These are phyloP conservation scores for Mercenaria mercenaria DNA, from an alignment of 1,140 invertebrate genomes.

Conservation along the genomic window DNA sequence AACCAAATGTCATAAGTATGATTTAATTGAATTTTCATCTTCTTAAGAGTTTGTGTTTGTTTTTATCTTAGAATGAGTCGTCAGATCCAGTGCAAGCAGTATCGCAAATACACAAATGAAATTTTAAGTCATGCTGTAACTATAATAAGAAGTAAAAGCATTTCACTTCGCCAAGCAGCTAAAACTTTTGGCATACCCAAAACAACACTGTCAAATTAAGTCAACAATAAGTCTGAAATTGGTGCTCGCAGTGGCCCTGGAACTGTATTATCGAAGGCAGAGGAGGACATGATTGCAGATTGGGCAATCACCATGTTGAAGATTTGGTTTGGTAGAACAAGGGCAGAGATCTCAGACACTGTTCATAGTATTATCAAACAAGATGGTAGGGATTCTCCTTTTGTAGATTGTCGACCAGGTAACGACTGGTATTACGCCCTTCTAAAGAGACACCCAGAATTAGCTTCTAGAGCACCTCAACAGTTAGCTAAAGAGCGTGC, in stretches of 20 bases:
- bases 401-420: slow-evolving; percentile 38
- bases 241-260: slow-evolving; percentile 17
- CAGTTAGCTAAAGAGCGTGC: slow-evolving; percentile 49
- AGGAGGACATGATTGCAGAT: slow-evolving; percentile 36
- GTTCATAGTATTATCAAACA: slow-evolving; percentile 55
- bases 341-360: slow-evolving; percentile 32
- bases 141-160: background rate
- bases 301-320: slow-evolving; percentile 44
- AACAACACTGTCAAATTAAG: background rate
- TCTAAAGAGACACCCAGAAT: slow-evolving; percentile 24
- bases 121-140: background rate
- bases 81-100: background rate
- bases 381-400: slow-evolving; percentile 24
- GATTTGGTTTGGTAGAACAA: slow-evolving; percentile 53
- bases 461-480: background rate
- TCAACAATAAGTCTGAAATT: background rate
- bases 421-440: slow-evolving; percentile 39
- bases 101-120: background rate
- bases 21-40: background rate
- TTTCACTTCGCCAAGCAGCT: background rate
- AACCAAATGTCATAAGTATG: background rate
- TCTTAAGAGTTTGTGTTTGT: background rate
- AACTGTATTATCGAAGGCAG: slow-evolving; percentile 17
- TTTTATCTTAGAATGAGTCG: background rate
- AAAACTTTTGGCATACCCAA: background rate